Conservation (phyloP, 2,888 invertebrate species). For the Sepiola atlantica region DNA sequence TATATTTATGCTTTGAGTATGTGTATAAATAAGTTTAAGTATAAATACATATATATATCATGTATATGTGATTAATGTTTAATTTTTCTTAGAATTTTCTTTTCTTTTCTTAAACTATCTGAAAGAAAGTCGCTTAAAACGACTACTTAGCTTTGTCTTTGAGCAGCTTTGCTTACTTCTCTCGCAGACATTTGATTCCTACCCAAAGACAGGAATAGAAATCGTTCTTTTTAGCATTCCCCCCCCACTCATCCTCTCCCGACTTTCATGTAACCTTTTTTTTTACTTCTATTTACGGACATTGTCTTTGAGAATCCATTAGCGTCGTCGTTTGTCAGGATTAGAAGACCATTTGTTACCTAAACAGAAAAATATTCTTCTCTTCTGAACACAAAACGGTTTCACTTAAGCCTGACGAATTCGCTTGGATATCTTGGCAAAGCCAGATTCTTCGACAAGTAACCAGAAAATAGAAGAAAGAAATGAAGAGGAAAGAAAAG, state of each 20-base stretch:
- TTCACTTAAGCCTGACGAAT: slow-evolving; percentile 23
- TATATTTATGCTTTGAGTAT: background rate
- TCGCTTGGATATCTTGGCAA: slow-evolving; percentile 12
- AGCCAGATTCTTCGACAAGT: background rate
- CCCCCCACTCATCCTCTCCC: too few species aligned
- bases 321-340: slow-evolving; percentile 8
- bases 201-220: background rate
- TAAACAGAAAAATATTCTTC: slow-evolving; percentile 8
- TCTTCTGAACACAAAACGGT: background rate
- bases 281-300: background rate
- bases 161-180: background rate
- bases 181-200: background rate
- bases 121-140: background rate
- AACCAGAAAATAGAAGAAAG: background rate
- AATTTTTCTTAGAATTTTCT: background rate
- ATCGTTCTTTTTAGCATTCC: background rate
- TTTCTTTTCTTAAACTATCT: background rate
- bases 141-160: background rate
- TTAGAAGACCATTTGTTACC: slow-evolving; percentile 3
- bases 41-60: background rate
- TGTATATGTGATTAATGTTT: background rate
- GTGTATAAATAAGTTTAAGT: background rate
- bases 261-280: background rate
- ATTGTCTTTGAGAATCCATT: slow-evolving; percentile 10
- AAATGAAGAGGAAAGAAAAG: background rate